Base-by-base conservation (phyloP, 2,888 invertebrate species). In the Platycheirus rosarum region DNA sequence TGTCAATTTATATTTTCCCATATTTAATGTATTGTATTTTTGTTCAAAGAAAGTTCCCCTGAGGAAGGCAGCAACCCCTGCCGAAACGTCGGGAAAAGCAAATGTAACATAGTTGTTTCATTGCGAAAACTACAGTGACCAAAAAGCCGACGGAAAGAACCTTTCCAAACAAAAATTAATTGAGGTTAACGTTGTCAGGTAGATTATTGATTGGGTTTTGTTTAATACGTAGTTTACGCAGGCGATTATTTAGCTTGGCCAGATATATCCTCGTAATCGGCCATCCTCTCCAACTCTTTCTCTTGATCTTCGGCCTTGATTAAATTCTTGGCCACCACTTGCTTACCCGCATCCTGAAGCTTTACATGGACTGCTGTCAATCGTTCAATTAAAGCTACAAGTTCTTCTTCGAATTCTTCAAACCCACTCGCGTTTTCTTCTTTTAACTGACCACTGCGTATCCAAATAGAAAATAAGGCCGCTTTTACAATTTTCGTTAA, bases 401-500 rank as follows among this genome's bases (percentile, higher is more conserved):
- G 71, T 16, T 71, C 62, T 11, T 71, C 62, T 13, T 71, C 62
- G 18, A 73, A 55, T 51, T 53, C 44, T 7, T 55, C 63, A 3
- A 63, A 73, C 8, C 37, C 37, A 46, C 5, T 23, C 35, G 29
- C 4, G 5, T 63, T 53, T 53, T 71, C 29, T 5, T 42, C 29
- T n/a, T 18, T 69, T n/a, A 69, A 40, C 18, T 26, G 37, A 60
- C n/a, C 60, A 62, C 26, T 53, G 42, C 14, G 62, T 44, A n/a
- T 63, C 71, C 9, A 63, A 18, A 46, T 42, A 73, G 63, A 63
- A n/a, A n/a, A n/a, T n/a, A n/a, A n/a, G 14, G 35, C 62, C 44
- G 63, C 71, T 37, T 73, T 73, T 1, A 44, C 9, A 35, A 71
- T 71, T 62, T 71, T 71, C 51, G 62, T 62, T 8, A 71, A 46